Base-by-base conservation (phyloP, 1,140 invertebrate genomes). In the Acromyrmex charruanus region DNA sequence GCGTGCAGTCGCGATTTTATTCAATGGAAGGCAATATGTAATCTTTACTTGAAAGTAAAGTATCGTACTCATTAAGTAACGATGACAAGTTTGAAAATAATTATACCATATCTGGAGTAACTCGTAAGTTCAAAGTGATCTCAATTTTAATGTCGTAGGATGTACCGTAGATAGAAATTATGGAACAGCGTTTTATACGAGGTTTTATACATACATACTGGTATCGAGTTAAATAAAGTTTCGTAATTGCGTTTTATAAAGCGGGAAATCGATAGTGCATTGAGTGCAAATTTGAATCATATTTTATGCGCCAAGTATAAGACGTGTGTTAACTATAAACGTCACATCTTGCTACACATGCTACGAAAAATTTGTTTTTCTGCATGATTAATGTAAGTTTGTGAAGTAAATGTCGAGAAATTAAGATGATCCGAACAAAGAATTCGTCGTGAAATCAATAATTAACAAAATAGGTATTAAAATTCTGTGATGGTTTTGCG, bases 1-100 rank as follows among this genome's bases (percentile, higher is more conserved):
- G 9, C 39, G 18, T 49, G 28, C 31, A 81, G 59, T 49, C 31
- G 59, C 16, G 5, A 69, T 53, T 71, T 81, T 81, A 18, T 69
- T 81, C 51, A 53, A 10, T 14, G 28, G 7, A 69, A 80, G 31
- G 31, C 9, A 71, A 71, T 51, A 71, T 14, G 35, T 81, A 16
- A 16, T 44, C 10, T 68, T 31, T 71, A 35, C n/a, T 55, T 21
- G 71, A 44, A 44, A 55, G 31, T 55, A n/a, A 21, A 58, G 6
- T 71, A 81, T 18, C 14, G 14, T 81, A 21, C 4, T 51, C 4
- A 10, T 18, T 12, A 31, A 39, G 66, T 81, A 39, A 69, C 21
- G 51, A 61, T 44, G 55, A 74, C 28, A 84, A 75, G 69, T 84
- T 84, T 51, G 69, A 75, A 84, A 84, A 84, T 84, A 74, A 75